Percentiles rank a stretch among this genome's conserved stretches.
phyloP scores from a whole-genome alignment of 2,113 vertebrate species.

The Grallaria varia region DNA sequence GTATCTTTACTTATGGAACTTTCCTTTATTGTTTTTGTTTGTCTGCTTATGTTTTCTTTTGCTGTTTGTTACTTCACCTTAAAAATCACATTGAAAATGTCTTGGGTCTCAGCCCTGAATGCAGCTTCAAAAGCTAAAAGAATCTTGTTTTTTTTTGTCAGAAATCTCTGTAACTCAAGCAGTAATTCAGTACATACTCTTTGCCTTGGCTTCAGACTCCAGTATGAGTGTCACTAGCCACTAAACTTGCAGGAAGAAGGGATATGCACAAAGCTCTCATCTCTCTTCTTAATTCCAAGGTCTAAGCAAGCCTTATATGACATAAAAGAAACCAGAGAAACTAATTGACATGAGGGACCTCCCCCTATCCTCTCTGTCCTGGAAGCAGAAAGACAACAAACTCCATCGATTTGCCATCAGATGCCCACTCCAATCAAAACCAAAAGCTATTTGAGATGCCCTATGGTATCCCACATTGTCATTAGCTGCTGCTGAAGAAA shows the following conservation, averaged over 20 bases:
- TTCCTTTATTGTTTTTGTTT: not conserved
- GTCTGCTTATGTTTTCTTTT: not conserved
- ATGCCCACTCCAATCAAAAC: not conserved
- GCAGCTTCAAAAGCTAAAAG: not conserved
- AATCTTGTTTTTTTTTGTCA: not conserved
- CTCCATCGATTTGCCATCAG: not conserved
- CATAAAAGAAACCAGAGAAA: not conserved
- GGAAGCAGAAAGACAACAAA: not conserved
- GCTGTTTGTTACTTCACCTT: not conserved
- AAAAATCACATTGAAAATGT: not conserved
- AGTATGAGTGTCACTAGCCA: not conserved
- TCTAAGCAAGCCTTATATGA: not conserved
- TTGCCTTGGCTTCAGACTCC: not conserved
- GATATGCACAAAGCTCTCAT: not conserved
- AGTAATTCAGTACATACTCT: not conserved
- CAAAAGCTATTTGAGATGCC: not conserved
- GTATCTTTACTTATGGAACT: not conserved
- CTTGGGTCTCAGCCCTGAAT: not conserved
- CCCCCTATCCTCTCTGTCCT: not conserved
- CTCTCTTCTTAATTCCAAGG: not conserved
- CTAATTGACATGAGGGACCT: not conserved
- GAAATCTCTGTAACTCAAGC: not conserved
- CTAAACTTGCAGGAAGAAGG: not conserved
- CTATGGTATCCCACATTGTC: not conserved
- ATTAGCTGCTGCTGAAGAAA: not conserved